Conservation (phyloP, 1,140 invertebrate species). For the Argopecten irradians region DNA sequence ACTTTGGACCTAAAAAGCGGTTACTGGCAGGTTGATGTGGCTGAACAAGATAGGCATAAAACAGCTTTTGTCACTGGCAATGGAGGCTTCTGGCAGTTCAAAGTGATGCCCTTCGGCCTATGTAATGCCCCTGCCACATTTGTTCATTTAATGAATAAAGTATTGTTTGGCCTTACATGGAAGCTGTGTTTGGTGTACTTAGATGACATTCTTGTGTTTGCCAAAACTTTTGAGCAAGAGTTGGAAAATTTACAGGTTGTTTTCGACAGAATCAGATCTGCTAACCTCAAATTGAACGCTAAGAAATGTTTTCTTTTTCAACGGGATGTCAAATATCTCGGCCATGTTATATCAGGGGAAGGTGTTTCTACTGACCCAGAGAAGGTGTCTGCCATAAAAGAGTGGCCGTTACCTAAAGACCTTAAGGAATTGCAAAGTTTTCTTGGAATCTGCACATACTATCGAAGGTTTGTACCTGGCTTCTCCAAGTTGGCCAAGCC, state of each 20-base stretch:
- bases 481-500: conserved; percentile 49
- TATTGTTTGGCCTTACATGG: conserved; percentile 50
- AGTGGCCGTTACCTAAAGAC: conserved; percentile 36
- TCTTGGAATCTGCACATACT: conserved; percentile 48
- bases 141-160: conserved; percentile 58
- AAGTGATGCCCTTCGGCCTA: conserved; percentile 59
- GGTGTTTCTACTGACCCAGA: conserved; percentile 38
- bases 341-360: conserved; percentile 45
- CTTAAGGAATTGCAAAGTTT: conserved; percentile 46
- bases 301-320: conserved; percentile 57
- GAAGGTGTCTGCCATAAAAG: conserved; percentile 40
- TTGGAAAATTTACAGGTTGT: conserved; percentile 48
- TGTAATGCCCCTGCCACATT: conserved; percentile 62
- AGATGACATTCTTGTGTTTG: conserved; percentile 60
- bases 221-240: conserved; percentile 42
- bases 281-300: conserved; percentile 53
- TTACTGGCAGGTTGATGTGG: conserved; percentile 46
- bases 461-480: conserved; percentile 34
- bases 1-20: conserved; percentile 42
- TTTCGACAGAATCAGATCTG: conserved; percentile 48
- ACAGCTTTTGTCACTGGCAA: conserved; percentile 45
- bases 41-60: conserved; percentile 34
- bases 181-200: conserved; percentile 53
- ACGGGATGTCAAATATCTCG: conserved; percentile 49
- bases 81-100: conserved; percentile 35